Conservation (phyloP, 2,113 vertebrate genomes). For the Pycnonotus jocosus region DNA sequence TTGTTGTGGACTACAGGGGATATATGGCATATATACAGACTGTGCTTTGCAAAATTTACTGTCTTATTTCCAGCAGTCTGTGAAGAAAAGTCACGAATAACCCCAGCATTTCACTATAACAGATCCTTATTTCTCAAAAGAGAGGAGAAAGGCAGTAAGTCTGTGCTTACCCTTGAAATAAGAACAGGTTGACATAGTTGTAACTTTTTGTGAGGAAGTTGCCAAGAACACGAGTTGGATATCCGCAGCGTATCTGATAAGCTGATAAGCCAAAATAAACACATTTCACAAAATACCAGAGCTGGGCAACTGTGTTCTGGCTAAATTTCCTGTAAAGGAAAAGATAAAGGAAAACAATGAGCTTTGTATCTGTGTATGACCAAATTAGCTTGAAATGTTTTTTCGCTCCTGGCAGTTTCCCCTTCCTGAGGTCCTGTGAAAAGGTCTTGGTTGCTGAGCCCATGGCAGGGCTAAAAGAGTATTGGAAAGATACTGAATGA, state of each 20-base stretch:
- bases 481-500: not conserved
- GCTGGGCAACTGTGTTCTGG: constrained; percentile 93
- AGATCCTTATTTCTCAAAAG: not conserved
- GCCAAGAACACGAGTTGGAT: constrained; percentile 94
- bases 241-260: constrained; percentile 98
- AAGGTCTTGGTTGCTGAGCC: not conserved
- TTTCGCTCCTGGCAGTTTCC: not conserved
- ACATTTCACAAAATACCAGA: constrained; percentile 99
- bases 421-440: not conserved
- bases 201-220: constrained; percentile 99
- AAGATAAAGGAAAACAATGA: constrained; percentile 21
- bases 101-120: not conserved
- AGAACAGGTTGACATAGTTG: constrained; percentile 97
- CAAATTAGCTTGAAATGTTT: not conserved
- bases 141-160: not conserved
- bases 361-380: not conserved
- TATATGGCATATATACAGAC: not conserved
- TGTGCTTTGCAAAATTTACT: not conserved
- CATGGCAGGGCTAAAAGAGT: not conserved
- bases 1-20: not conserved
- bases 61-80: not conserved
- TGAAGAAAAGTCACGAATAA: not conserved
- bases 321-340: constrained; percentile 86
- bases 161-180: constrained; percentile 93
- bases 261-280: constrained; percentile 97